These are phyloP conservation scores for Tauraco erythrolophus DNA, from an alignment of 2,113 vertebrate species.

Conservation along the genomic window DNA sequence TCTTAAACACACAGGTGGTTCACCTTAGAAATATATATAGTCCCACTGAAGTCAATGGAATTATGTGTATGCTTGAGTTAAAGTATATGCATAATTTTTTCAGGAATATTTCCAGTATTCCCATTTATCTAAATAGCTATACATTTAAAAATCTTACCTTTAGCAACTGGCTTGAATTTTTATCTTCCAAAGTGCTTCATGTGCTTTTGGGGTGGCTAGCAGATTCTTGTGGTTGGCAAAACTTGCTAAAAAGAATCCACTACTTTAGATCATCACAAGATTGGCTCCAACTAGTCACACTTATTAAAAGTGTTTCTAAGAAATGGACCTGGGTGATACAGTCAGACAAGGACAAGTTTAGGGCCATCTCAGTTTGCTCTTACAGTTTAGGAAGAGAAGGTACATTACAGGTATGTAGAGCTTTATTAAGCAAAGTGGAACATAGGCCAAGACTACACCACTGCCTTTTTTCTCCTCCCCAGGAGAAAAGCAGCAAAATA, in stretches of 20 bases:
- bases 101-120: not conserved
- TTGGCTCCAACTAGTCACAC: not conserved
- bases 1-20: constrained; percentile 40
- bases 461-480: not conserved
- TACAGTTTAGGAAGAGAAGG: not conserved
- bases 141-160: not conserved
- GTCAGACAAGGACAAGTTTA: not conserved
- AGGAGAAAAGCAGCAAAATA: not conserved
- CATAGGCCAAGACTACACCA: not conserved
- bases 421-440: not conserved
- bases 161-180: not conserved
- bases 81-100: not conserved
- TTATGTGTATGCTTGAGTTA: not conserved
- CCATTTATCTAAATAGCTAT: not conserved
- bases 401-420: not conserved
- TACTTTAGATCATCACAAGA: not conserved
- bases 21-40: constrained; percentile 15
- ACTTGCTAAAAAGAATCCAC: not conserved
- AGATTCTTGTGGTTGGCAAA: not conserved
- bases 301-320: not conserved
- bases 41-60: constrained; percentile 25
- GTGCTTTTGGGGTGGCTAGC: not conserved
- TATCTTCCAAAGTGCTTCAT: not conserved
- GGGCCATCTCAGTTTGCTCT: not conserved
- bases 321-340: not conserved